A percentile compares a stretch with the other conserved stretches of the same genome.
Evolutionary conservation across 2,113 vertebrate genomes (phyloP).

Genomic region (Paracanthobrama guichenoti): DNA sequence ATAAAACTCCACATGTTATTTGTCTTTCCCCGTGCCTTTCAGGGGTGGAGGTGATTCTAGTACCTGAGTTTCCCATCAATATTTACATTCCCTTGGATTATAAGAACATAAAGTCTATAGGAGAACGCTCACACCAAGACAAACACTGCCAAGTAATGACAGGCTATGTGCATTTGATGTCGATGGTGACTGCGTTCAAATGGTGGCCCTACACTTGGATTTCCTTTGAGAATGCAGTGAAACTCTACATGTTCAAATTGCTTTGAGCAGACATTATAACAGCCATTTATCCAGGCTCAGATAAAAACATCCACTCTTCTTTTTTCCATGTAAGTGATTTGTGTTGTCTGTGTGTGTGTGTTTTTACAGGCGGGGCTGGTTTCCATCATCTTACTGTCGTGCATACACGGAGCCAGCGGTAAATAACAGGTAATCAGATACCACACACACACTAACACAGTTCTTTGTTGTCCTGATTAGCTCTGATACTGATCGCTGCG

Average conservation of each 20-base stretch:
- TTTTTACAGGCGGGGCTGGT: slow-evolving; percentile 90
- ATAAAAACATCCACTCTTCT: not conserved
- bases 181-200: not conserved
- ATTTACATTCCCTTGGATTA: slow-evolving; percentile 26
- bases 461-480: slow-evolving; percentile 53
- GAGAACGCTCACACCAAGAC: not conserved
- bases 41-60: not conserved
- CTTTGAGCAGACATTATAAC: not conserved
- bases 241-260: not conserved
- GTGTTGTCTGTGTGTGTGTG: slow-evolving; percentile 25
- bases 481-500: slow-evolving; percentile 49
- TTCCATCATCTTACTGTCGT: slow-evolving; percentile 89
- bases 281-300: not conserved
- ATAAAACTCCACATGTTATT: not conserved
- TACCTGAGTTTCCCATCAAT: not conserved
- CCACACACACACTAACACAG: slow-evolving; percentile 39
- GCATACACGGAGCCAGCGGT: slow-evolving; percentile 78
- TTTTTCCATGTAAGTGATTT: not conserved
- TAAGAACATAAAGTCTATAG: not conserved
- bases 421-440: slow-evolving; percentile 77
- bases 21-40: slow-evolving; percentile 2
- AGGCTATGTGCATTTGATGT: not conserved
- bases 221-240: not conserved
- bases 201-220: not conserved
- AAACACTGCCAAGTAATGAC: slow-evolving; percentile 7